Conservation (phyloP, 2,113 vertebrate genomes). For the Microtus oregoni region DNA sequence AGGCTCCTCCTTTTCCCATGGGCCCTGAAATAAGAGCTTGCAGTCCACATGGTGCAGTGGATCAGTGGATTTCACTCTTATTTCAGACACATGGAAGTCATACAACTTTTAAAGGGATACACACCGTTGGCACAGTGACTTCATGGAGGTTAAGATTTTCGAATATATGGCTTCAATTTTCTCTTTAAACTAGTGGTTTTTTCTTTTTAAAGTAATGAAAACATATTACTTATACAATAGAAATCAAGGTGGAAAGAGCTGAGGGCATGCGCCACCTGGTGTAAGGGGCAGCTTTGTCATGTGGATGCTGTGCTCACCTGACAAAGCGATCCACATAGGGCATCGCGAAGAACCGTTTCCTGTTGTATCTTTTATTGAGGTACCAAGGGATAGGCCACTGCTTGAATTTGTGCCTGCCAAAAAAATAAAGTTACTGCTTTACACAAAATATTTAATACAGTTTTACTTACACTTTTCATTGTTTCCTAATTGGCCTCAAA, state of each 20-base stretch:
- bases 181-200: not conserved
- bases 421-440: constrained; percentile 47
- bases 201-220: not conserved
- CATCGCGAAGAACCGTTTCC: constrained; percentile 91
- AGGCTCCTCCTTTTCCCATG: not conserved
- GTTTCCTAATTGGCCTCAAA: constrained; percentile 32
- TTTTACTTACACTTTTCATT: not conserved
- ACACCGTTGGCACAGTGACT: not conserved
- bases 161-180: not conserved
- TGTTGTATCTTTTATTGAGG: constrained; percentile 92
- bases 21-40: not conserved
- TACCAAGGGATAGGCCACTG: constrained; percentile 97
- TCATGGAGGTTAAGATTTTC: constrained; percentile 18
- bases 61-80: not conserved
- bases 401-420: constrained; percentile 92
- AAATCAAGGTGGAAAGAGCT: not conserved
- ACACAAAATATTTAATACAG: not conserved
- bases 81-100: not conserved
- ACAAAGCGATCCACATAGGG: constrained; percentile 89
- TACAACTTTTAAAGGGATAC: constrained; percentile 16
- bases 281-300: not conserved
- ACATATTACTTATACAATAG: not conserved
- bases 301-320: constrained; percentile 87
- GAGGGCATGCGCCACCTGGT: not conserved
- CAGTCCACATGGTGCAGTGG: not conserved